Base-by-base conservation (phyloP, 2,797 vertebrate genomes). In the Premnoplex brunnescens region DNA sequence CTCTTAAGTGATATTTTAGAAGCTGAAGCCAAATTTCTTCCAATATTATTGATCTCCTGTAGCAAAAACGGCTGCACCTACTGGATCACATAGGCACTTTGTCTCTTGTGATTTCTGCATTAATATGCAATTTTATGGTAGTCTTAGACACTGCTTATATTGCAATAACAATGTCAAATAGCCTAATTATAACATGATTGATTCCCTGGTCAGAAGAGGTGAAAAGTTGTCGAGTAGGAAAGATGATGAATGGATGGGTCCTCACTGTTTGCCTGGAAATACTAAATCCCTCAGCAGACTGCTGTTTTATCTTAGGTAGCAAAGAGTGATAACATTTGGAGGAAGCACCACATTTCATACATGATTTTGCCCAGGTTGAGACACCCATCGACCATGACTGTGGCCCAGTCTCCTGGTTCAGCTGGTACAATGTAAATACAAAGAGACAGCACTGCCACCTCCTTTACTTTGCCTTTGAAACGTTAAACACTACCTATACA, bases 81-180 rank as follows among this genome's bases (percentile, higher is more conserved):
- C 30, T 77, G 60, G 77, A 89, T 80, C 36, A 72, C 12, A 14
- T 88, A 72, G 39, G 55, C 37, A 49, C 46, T 28, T 72, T 67
- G 24, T 81, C 72, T 84, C 76, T 41, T 86, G 66, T 60, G 87
- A 83, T 84, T 85, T 93, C 73, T 94, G 32, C 73, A 85, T 91
- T 94, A 91, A 94, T 76, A 88, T 22, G 13, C 48, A 89, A 73
- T 78, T 89, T 96, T 82, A 81, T 66, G 46, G 39, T 30, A 84
- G 82, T 60, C 59, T 91, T 66, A 89, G 89, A 44, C 34, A 46
- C 62, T 88, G 87, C 72, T 92, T 91, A 88, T 75, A 73, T 32
- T 95, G 88, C 78, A 91, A 55, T 88, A 96, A 91, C 27, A 8
- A n/a, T 66, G 39, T 90, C 93, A 95, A 89, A 93, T 44, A 78